Evolutionary conservation across 2,113 vertebrate species (phyloP).

Genomic region (Dromas ardeola): DNA sequence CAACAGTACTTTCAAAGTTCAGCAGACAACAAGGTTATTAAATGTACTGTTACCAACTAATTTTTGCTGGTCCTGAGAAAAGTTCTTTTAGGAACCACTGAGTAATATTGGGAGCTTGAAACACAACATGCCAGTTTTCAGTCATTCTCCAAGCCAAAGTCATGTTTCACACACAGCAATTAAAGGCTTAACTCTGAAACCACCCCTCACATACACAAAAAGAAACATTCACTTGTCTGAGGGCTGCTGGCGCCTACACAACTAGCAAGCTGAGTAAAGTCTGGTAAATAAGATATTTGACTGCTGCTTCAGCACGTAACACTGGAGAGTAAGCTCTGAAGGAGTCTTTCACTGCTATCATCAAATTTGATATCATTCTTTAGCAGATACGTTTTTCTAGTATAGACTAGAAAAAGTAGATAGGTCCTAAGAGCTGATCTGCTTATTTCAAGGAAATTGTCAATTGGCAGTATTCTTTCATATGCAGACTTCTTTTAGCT

Average conservation of each 20-base stretch:
- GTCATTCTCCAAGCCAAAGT: neutral
- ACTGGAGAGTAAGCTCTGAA: neutral
- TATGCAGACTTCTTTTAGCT: neutral
- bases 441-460: neutral
- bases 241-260: neutral
- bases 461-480: neutral
- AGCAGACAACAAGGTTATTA: neutral
- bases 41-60: neutral
- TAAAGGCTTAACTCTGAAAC: neutral
- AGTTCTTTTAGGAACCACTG: neutral
- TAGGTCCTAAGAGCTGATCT: neutral
- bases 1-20: neutral
- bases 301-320: neutral
- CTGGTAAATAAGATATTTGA: neutral
- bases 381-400: neutral
- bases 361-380: neutral
- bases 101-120: neutral
- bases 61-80: neutral
- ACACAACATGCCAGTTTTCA: neutral
- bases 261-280: neutral
- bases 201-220: accelerated
- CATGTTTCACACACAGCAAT: neutral
- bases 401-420: neutral
- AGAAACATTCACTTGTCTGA: neutral
- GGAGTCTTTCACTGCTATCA: neutral